phyloP scores from a whole-genome alignment of 2,888 invertebrate species.

The Lasius fuliginosus region DNA sequence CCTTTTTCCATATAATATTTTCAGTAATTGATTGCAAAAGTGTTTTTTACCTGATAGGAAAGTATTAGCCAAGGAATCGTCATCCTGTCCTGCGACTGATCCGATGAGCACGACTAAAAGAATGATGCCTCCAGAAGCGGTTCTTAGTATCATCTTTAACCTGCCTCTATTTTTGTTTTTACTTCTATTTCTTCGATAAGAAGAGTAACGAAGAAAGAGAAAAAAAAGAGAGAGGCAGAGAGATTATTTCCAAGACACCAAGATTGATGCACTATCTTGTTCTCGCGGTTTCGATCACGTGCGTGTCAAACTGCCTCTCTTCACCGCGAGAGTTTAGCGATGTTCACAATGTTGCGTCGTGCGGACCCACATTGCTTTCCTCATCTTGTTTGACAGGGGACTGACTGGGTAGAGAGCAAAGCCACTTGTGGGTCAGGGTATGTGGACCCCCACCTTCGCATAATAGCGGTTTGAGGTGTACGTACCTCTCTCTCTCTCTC shows the following conservation, averaged over 20 bases:
- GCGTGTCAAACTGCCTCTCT: constrained; percentile 69
- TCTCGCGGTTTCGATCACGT: constrained; percentile 65
- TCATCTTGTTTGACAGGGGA: constrained; percentile 77
- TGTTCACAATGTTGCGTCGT: constrained; percentile 77
- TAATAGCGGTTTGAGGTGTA: constrained; percentile 56
- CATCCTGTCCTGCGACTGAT: constrained; percentile 85
- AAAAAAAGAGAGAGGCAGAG: background rate
- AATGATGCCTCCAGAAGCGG: constrained; percentile 73
- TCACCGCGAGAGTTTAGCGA: constrained; percentile 79
- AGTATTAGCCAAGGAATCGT: constrained; percentile 94
- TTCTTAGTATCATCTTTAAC: constrained; percentile 73
- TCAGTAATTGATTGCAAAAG: background rate
- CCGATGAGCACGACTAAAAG: constrained; percentile 74
- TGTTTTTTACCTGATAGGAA: constrained; percentile 91
- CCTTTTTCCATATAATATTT: background rate
- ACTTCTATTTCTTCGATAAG: constrained; percentile 5
- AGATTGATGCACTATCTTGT: constrained; percentile 57
- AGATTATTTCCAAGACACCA: constrained; percentile 6
- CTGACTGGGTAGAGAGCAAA: constrained; percentile 70
- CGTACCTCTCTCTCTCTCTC: background rate
- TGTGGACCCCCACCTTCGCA: constrained; percentile 73
- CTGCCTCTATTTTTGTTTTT: constrained; percentile 42
- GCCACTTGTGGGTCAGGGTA: constrained; percentile 85
- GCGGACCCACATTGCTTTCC: constrained; percentile 83
- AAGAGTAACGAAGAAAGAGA: background rate